Conservation (phyloP, 2,113 vertebrate genomes). For the Pterocles burchelli region DNA sequence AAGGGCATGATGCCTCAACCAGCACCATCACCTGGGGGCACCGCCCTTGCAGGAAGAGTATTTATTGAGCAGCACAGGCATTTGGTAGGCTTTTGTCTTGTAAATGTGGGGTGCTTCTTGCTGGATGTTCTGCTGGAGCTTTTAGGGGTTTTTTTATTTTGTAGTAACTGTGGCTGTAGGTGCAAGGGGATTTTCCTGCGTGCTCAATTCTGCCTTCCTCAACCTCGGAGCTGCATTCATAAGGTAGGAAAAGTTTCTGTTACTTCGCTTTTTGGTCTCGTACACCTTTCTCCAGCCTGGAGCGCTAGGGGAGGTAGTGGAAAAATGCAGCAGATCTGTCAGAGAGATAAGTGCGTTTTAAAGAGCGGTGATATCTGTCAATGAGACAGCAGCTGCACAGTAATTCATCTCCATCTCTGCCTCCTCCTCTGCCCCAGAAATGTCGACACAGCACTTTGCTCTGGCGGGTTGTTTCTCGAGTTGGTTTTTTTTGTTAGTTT, state of each 20-base stretch:
- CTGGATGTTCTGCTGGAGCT: accelerated
- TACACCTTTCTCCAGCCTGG: background rate
- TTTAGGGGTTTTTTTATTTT: background rate
- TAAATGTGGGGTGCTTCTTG: accelerated
- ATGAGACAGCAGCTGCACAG: background rate
- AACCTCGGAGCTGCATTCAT: accelerated
- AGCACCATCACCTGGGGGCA: background rate
- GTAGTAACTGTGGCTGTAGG: accelerated
- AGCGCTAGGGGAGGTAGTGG: background rate
- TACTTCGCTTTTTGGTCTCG: accelerated
- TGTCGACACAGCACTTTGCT: background rate
- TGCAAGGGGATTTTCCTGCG: accelerated
- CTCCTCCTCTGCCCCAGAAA: background rate
- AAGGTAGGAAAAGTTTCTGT: background rate
- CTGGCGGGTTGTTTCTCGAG: background rate
- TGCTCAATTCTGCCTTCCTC: background rate
- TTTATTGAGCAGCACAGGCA: background rate
- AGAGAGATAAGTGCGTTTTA: background rate
- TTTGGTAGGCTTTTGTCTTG: accelerated
- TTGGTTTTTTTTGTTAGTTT: too few species aligned
- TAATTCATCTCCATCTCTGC: background rate
- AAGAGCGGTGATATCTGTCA: conserved; percentile 26
- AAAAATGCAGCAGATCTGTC: background rate
- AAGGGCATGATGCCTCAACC: background rate
- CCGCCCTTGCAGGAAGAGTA: background rate